Evolutionary conservation across 1,140 invertebrate genomes (phyloP), one percentile per base, ranked within the genome.

Genomic region (Ptiloglossa arizonensis): DNA sequence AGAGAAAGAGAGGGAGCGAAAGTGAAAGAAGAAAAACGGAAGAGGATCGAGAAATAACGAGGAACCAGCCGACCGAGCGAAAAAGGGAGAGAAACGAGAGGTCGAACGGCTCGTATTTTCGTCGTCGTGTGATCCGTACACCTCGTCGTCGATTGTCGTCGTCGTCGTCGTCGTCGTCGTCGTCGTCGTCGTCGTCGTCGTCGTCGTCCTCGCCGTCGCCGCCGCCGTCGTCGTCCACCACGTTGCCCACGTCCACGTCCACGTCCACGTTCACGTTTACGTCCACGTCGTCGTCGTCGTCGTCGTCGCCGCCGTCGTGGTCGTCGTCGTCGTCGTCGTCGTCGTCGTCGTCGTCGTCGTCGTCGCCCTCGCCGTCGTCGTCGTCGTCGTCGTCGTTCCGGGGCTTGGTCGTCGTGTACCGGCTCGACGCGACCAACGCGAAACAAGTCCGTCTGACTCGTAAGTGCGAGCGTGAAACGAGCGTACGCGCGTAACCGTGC

Each of bases 91-190:
- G 22, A 70, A 56, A 67, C 66, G 69, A 83, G 81, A 83, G 81
- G 80, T 82, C 70, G 82, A n/a, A 82, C 82, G 74, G 82, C 64
- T 69, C 22, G 73, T 57, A 57, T 83, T 77, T 83, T 52, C 68
- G 54, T 71, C 81, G 62, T 79, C 59, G 81, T 80, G 77, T 73
- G 48, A 59, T 38, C 59, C 38, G 35, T 83, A 71, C 71, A 69
- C 52, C 59, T 77, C 56, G 74, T 63, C 29, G 38, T 17, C 24
- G 8, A 5, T 41, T 44, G 46, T 78, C 64, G 54, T 71, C 62
- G 75, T 66, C 76, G 63, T 79, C 68, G 62, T 81, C 66, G 54
- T 62, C 67, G 62, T 67, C 64, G 68, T 68, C 60, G 52, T 73
- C 22, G 46, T 62, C 54, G 38, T 72, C 60, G 44, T 38, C 57